Base-by-base conservation (phyloP, 2,113 vertebrate genomes). In the Holacanthus passer region DNA sequence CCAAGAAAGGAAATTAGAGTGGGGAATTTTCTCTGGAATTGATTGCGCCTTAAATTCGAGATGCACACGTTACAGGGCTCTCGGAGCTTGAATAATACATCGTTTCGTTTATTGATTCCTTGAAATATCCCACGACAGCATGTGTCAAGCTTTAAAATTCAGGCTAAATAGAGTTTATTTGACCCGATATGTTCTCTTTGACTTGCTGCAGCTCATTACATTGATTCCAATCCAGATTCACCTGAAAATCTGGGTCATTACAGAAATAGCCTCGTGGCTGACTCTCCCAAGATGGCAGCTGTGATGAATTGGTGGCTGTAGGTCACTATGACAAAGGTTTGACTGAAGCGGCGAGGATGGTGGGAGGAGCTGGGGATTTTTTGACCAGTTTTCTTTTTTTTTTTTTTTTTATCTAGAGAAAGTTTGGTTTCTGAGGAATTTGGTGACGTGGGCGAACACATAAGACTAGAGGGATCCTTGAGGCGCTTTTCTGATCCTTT, bases 231-330 rank as follows among this genome's bases (percentile, higher is more conserved):
- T 91, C 82, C 82, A 86, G 80, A 87, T 87, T 92, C 88, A 94
- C 91, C 89, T 94, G 85, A 69, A 88, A 90, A 95, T 92, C 88
- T 92, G 87, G 94, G 94, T 93, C 92, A 91, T 87, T 87, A 90
- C 92, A 90, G 89, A 94, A 94, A 94, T 94, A 95, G 93, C 81
- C 53, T 37, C 31, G 66, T 80, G 60, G 88, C 81, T 84, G 64
- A 67, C 81, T 82, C 89, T 84, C 90, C 82, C 84, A 88, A 93
- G 89, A 93, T 85, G 81, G 90, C 73, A 80, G 81, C 77, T 47
- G 48, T 94, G 91, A 95, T 94, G 85, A 94, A 94, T 90, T 77
- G 79, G 77, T 90, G 86, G 85, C 92, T 94, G 77, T 92, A 83
- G 93, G 92, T 94, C 93, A 93, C 88, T 83, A 86, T 92, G 84